Base-by-base conservation (phyloP, 2,113 vertebrate genomes). In the Poecile atricapillus region DNA sequence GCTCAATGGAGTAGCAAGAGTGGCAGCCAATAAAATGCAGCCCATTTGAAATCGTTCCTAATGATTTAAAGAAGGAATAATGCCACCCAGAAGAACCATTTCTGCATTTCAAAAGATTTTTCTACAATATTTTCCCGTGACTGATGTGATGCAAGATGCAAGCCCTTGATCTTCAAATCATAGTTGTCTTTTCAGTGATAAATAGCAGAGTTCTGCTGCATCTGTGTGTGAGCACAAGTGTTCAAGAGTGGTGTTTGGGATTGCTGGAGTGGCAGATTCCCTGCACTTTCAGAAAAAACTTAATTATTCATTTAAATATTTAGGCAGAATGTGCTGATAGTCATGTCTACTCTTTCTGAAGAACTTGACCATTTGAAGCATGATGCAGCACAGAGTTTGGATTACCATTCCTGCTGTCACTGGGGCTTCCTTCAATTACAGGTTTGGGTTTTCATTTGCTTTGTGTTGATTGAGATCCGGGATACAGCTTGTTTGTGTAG, bases 31-130 rank as follows among this genome's bases (percentile, higher is more conserved):
- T 85, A 63, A 94, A 90, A 31, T 15, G 27, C 41, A 87, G 31
- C 35, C 75, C 35, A 15, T 70, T 94, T 71, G 39, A 90, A 74
- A 80, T 79, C 73, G 47, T 90, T 94, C 59, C 46, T 87, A 80
- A 90, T 80, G 69, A 84, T 78, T 84, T 90, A 60, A 93, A 82
- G 79, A 67, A 80, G 87, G 76, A 65, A 60, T 24, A 87, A 87
- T 84, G 68, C 87, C 86, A 90, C 94, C 71, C 84, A 67, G 33
- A 95, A 95, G 91, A 87, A 56, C 58, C 41, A 43, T 96, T 86
- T 93, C 87, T 91, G 50, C 80, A 83, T 94, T 92, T 90, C 79
- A 55, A 62, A 85, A 87, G 37, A 68, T 92, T 87, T 80, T 87
- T 23, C 76, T 87, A 15, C 82, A 35, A 19, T 64, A 50, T 69